Conservation (phyloP, 2,113 vertebrate species). For the Cervus canadensis region DNA sequence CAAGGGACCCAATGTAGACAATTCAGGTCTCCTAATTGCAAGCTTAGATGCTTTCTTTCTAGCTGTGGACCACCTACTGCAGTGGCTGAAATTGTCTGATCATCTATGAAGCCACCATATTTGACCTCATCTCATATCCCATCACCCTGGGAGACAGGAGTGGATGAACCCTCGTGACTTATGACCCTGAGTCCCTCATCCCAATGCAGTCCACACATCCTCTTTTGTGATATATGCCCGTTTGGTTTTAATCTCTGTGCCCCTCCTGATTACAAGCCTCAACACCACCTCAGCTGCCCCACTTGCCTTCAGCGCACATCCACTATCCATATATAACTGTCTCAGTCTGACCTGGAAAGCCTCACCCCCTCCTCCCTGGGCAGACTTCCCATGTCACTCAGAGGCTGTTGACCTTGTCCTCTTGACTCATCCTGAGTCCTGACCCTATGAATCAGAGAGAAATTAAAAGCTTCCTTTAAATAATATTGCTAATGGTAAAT, state of each 20-base stretch:
- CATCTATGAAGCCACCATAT: neutral
- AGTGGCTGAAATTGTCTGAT: neutral
- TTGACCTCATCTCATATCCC: neutral
- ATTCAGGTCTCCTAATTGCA: neutral
- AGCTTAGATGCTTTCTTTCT: neutral
- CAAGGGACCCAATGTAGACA: neutral
- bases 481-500: neutral
- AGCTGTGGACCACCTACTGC: neutral
- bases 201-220: fast-evolving
- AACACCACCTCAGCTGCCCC: fast-evolving
- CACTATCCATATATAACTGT: too few relatives aligned
- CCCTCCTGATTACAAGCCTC: neutral
- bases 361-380: neutral
- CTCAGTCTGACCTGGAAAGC: neutral
- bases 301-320: neutral
- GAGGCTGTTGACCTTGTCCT: neutral
- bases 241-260: fast-evolving
- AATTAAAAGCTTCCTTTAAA: neutral
- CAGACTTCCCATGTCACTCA: neutral
- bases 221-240: fast-evolving
- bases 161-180: fast-evolving
- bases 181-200: fast-evolving
- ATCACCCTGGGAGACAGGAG: too few relatives aligned
- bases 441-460: neutral
- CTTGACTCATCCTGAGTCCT: neutral